These are phyloP conservation scores for Peribatodes rhomboidaria DNA, from an alignment of 2,888 invertebrate genomes.

Conservation along the genomic window DNA sequence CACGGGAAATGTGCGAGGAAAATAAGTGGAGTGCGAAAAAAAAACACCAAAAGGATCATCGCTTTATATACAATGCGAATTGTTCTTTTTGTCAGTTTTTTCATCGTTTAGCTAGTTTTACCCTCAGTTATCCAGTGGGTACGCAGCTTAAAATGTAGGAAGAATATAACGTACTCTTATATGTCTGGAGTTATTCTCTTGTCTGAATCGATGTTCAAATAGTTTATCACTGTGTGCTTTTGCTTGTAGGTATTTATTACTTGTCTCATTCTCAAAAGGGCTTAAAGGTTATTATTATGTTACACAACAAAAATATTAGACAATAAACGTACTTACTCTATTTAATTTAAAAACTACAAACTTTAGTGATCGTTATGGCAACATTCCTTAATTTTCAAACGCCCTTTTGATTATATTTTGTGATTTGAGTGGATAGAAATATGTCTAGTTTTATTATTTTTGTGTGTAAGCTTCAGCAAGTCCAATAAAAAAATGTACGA, in stretches of 20 bases:
- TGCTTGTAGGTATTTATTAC: background rate
- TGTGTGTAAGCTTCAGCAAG: background rate
- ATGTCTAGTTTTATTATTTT: background rate
- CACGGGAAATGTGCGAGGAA: too few relatives aligned
- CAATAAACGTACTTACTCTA: background rate
- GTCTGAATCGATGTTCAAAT: too few relatives aligned
- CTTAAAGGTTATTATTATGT: too few relatives aligned
- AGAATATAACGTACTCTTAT: background rate
- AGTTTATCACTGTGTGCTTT: too few relatives aligned
- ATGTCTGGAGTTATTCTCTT: too few relatives aligned
- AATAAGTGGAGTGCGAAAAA: too few relatives aligned
- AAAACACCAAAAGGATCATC: too few relatives aligned
- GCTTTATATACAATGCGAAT: too few relatives aligned
- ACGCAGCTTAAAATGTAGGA: background rate
- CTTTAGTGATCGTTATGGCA: background rate
- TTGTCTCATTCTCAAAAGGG: background rate
- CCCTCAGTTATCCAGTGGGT: too few relatives aligned
- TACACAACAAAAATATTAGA: background rate
- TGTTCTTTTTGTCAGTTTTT: too few relatives aligned
- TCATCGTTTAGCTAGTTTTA: too few relatives aligned
- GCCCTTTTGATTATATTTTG: background rate
- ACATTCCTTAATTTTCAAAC: conserved; percentile 14
- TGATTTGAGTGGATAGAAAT: background rate
- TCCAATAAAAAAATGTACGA: background rate
- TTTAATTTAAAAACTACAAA: background rate